A percentile compares a stretch with the other conserved stretches of the same genome.
These are phyloP conservation scores for Zygothrica quintamaculata DNA, from an alignment of 2,888 invertebrate genomes.

Conservation along the genomic window DNA sequence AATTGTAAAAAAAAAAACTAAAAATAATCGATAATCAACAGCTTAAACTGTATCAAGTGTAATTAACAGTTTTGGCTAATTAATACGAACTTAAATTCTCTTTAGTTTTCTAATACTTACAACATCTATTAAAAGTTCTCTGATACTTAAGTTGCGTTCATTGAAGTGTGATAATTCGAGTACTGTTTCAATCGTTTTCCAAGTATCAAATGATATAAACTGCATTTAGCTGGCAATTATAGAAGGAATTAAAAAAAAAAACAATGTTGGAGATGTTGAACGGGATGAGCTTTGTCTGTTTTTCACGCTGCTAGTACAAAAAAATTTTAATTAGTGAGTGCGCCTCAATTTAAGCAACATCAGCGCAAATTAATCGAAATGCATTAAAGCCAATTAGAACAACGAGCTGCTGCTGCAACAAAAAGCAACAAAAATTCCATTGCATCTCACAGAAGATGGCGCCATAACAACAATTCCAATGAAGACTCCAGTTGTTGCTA, in stretches of 20 bases:
- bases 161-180: conserved; percentile 46
- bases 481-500: conserved; percentile 7
- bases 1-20: too few species aligned
- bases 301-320: conserved; percentile 56
- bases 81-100: too few species aligned
- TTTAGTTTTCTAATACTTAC: conserved; percentile 2
- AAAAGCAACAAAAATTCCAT: conserved; percentile 9
- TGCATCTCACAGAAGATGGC: conserved; percentile 34
- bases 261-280: conserved; percentile 5
- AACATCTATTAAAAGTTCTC: conserved; percentile 23
- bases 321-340: conserved; percentile 74
- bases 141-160: conserved; percentile 50
- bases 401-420: conserved; percentile 27
- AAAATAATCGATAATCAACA: too few species aligned
- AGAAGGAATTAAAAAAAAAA: background rate
- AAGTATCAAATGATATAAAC: conserved; percentile 54
- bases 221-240: conserved; percentile 59
- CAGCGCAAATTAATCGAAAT: conserved; percentile 74
- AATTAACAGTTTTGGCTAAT: too few species aligned
- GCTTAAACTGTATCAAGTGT: too few species aligned
- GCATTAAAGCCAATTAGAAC: conserved; percentile 75
- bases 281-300: conserved; percentile 19
- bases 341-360: conserved; percentile 59
- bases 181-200: conserved; percentile 35
- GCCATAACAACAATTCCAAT: conserved; percentile 27